phyloP scores from a whole-genome alignment of 2,797 vertebrate genomes.

The Aythya fuligula region DNA sequence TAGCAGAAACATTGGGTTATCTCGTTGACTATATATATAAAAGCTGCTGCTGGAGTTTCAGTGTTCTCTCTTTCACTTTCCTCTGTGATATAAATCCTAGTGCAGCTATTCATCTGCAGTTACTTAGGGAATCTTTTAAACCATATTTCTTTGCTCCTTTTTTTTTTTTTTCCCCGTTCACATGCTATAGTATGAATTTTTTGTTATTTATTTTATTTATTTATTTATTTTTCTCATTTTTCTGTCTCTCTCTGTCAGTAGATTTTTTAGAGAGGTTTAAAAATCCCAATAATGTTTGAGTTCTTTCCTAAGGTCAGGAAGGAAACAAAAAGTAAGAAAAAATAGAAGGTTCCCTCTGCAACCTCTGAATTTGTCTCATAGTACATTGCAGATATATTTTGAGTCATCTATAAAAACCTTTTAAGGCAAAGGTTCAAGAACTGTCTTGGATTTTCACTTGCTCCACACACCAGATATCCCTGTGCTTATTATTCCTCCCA shows the following conservation, averaged over 20 bases:
- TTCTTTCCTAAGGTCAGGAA: not conserved
- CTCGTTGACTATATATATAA: not conserved
- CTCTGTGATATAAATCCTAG: not conserved
- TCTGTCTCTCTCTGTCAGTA: not conserved
- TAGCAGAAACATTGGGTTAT: not conserved
- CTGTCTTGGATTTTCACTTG: not conserved
- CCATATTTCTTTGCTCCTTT: rapidly evolving
- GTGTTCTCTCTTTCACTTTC: not conserved
- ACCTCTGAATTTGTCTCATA: not conserved
- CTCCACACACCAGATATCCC: constrained; percentile 5
- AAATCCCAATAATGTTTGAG: not conserved
- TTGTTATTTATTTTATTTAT: not conserved
- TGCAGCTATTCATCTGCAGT: not conserved
- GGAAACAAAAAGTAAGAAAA: not conserved
- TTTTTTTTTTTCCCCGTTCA: not conserved
- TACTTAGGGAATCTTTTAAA: not conserved
- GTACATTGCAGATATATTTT: not conserved
- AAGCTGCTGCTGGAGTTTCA: not conserved
- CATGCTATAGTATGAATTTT: not conserved
- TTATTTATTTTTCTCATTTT: not conserved
- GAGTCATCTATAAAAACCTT: not conserved
- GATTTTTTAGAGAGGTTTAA: not conserved
- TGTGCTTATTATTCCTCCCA: not conserved
- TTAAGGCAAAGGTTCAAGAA: constrained; percentile 4
- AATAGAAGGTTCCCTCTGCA: not conserved